These are phyloP conservation scores for Oreochromis spilurus DNA, from an alignment of 2,113 vertebrate species.

Conservation along the genomic window DNA sequence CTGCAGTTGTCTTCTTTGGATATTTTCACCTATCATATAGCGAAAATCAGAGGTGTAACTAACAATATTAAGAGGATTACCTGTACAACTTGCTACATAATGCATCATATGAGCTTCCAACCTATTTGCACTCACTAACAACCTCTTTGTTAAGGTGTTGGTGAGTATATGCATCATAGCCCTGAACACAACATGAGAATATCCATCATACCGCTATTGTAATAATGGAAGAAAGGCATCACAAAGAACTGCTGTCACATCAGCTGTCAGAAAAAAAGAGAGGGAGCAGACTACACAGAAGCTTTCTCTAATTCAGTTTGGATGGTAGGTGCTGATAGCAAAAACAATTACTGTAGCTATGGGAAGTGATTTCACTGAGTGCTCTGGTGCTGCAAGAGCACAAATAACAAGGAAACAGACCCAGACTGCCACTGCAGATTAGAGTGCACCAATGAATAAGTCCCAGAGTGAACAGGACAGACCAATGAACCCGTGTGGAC, in stretches of 20 bases:
- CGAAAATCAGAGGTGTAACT: background rate
- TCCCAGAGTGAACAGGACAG: background rate
- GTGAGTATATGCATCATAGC: background rate
- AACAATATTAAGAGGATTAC: background rate
- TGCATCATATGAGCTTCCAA: background rate
- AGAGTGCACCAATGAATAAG: slow-evolving; percentile 4
- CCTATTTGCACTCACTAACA: background rate
- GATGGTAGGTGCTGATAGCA: slow-evolving; percentile 46
- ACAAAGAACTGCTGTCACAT: slow-evolving; percentile 13
- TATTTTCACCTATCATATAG: background rate
- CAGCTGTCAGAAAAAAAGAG: background rate
- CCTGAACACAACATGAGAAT: background rate
- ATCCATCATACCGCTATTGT: background rate
- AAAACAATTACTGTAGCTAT: slow-evolving; percentile 42
- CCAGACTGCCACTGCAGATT: slow-evolving; percentile 11
- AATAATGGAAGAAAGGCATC: background rate
- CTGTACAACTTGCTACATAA: background rate
- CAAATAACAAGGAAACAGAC: slow-evolving; percentile 28
- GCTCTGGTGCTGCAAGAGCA: slow-evolving; percentile 2
- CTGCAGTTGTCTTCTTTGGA: background rate
- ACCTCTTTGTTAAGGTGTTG: background rate
- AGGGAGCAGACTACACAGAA: slow-evolving; percentile 13
- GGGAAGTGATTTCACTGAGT: slow-evolving; percentile 32
- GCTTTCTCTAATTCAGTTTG: slow-evolving; percentile 50
- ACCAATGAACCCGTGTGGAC: slow-evolving; percentile 22